Percentiles rank a stretch among this genome's conserved stretches.
Evolutionary conservation across 2,113 vertebrate species (phyloP).

Genomic region (Anoura caudifer): DNA sequence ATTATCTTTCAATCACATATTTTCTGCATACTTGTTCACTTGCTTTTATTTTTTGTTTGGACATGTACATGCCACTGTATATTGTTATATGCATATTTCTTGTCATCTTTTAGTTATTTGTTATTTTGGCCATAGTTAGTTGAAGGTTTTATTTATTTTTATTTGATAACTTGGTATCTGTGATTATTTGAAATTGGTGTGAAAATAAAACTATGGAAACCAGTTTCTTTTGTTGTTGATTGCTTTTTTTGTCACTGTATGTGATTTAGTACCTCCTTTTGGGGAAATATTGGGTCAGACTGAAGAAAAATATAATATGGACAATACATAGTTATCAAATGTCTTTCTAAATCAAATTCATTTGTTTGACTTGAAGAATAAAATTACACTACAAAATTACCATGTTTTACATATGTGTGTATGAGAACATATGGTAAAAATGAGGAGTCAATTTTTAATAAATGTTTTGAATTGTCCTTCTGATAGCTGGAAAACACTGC

Average conservation of each 20-base stretch:
- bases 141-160: not conserved
- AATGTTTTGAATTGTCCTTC: not conserved
- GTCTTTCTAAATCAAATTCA: not conserved
- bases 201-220: not conserved
- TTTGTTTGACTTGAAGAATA: not conserved
- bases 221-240: not conserved
- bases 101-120: not conserved
- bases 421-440: not conserved
- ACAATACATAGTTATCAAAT: not conserved
- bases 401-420: not conserved
- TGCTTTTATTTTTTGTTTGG: not conserved
- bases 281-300: not conserved
- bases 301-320: not conserved
- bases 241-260: not conserved
- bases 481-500: not conserved
- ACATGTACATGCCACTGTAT: not conserved
- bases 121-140: not conserved
- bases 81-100: not conserved
- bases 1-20: not conserved
- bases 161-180: not conserved
- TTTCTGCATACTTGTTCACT: not conserved
- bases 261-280: not conserved
- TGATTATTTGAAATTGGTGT: not conserved
- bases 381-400: not conserved
- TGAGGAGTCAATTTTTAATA: not conserved